phyloP scores from a whole-genome alignment of 2,888 invertebrate genomes.

The Noctua janthina region DNA sequence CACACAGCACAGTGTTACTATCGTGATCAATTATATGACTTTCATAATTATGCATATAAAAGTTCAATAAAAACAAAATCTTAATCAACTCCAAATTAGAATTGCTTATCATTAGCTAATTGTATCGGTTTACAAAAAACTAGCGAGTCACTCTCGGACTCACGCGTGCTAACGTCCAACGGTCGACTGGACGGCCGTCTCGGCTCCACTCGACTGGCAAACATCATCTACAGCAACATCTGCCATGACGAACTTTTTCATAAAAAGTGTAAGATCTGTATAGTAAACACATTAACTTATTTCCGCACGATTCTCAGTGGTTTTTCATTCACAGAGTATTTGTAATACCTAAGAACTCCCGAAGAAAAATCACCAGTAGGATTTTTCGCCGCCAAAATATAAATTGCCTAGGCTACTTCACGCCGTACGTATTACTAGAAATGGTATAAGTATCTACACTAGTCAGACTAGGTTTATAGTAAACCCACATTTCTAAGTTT shows the following conservation, averaged over 20 bases:
- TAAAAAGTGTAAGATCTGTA: neutral
- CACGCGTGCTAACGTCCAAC: conserved; percentile 17
- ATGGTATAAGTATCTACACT: neutral
- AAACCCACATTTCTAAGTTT: neutral
- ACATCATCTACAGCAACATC: conserved; percentile 13
- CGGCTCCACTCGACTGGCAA: conserved; percentile 29
- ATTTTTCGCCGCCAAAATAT: neutral
- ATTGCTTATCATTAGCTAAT: conserved; percentile 17
- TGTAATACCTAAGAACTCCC: neutral
- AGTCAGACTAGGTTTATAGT: neutral
- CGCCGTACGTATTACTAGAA: neutral
- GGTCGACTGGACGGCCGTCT: conserved; percentile 13
- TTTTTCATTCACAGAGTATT: neutral
- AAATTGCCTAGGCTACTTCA: neutral
- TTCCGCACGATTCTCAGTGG: neutral
- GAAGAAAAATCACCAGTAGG: neutral
- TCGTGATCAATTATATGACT: neutral
- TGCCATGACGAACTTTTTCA: neutral
- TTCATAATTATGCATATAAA: neutral
- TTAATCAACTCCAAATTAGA: conserved; percentile 3
- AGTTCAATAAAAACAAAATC: conserved; percentile 1
- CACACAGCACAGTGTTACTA: neutral
- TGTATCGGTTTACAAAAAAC: conserved; percentile 16
- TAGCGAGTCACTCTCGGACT: conserved; percentile 15
- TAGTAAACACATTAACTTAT: neutral